These are phyloP conservation scores for Brienomyrus longianalis DNA, from an alignment of 2,113 vertebrate genomes.

Conservation along the genomic window DNA sequence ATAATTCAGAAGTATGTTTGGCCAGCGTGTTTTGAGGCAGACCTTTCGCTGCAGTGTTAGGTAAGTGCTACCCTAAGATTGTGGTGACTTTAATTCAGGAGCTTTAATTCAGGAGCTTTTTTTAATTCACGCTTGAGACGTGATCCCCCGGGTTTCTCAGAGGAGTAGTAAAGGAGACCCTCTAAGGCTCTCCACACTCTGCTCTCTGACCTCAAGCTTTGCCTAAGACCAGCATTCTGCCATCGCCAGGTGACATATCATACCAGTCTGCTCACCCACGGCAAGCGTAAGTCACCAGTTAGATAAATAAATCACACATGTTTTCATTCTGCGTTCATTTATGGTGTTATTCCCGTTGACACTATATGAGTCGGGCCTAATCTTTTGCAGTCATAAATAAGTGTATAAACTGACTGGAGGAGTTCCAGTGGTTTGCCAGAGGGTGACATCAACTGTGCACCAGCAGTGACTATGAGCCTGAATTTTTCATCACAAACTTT, in stretches of 20 bases:
- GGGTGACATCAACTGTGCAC: not conserved
- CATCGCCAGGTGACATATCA: not conserved
- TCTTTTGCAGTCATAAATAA: not conserved
- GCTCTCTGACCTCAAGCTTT: not conserved
- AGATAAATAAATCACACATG: not conserved
- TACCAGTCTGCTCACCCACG: not conserved
- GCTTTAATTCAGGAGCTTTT: not conserved
- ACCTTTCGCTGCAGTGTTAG: not conserved
- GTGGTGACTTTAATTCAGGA: not conserved
- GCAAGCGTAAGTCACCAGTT: not conserved
- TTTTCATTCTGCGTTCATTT: not conserved
- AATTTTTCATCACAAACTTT: not conserved
- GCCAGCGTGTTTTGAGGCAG: not conserved
- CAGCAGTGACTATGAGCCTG: not conserved
- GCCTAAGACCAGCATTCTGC: not conserved
- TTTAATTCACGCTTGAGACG: not conserved
- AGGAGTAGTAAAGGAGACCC: not conserved
- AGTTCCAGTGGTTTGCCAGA: not conserved
- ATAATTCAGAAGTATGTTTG: not conserved
- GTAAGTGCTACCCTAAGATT: not conserved
- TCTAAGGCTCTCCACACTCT: not conserved
- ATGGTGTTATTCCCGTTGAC: not conserved
- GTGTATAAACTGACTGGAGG: not conserved
- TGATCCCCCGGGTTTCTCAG: not conserved
- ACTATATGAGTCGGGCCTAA: not conserved